Evolutionary conservation across 1,140 invertebrate genomes (phyloP).

Genomic region (Trigoniulus corallinus): DNA sequence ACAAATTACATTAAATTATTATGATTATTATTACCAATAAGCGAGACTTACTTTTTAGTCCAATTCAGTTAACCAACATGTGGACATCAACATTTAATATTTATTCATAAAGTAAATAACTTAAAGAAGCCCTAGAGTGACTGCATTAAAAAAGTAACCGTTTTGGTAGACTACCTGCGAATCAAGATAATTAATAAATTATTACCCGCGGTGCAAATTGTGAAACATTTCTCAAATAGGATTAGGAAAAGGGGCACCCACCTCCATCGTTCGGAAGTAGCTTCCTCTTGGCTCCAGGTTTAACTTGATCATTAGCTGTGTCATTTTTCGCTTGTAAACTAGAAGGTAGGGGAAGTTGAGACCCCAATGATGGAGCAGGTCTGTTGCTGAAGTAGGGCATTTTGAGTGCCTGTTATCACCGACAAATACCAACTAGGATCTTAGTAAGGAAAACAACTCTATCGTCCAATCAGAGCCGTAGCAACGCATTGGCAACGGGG

Average conservation of each 20-base stretch:
- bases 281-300: conserved; percentile 55
- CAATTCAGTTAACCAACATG: no score
- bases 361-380: conserved; percentile 65
- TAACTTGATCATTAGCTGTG: conserved; percentile 28
- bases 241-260: neutral
- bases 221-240: neutral
- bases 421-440: no score
- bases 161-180: neutral
- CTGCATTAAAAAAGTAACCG: no score
- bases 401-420: conserved; percentile 25
- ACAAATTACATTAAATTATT: no score
- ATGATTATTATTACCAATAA: no score
- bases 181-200: neutral
- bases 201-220: neutral
- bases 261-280: conserved; percentile 24
- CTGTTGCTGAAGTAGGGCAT: conserved; percentile 50
- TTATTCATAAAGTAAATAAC: no score
- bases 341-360: conserved; percentile 59
- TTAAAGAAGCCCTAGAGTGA: no score
- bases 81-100: no score
- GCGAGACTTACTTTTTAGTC: no score
- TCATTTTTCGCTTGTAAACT: conserved; percentile 37
- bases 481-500: no score
- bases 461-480: no score
- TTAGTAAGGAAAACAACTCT: no score